Percentiles rank a stretch among this genome's conserved stretches.
Evolutionary conservation across 2,113 vertebrate species (phyloP).

Genomic region (Pristiophorus japonicus): DNA sequence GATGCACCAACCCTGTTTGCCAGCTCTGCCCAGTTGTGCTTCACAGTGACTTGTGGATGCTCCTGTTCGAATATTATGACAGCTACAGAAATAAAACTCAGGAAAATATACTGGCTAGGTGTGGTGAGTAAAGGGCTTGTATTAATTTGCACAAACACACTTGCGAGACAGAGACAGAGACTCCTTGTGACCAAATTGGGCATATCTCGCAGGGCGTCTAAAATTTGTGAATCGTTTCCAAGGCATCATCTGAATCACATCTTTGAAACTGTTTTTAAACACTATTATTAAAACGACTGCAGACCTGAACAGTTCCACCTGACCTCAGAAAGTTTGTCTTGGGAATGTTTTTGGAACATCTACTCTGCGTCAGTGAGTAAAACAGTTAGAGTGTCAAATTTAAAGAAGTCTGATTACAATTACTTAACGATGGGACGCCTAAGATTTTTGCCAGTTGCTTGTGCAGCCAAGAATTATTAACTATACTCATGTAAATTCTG

Average conservation of each 20-base stretch:
- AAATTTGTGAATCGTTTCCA: not conserved
- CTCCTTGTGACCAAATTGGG: not conserved
- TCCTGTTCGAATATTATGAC: not conserved
- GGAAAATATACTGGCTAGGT: not conserved
- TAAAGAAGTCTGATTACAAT: not conserved
- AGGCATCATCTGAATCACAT: not conserved
- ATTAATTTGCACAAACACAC: not conserved
- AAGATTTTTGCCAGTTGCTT: not conserved
- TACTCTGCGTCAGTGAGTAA: not conserved
- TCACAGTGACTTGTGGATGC: not conserved
- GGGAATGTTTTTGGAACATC: not conserved
- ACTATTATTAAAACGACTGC: not conserved
- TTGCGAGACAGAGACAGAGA: not conserved
- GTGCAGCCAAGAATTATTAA: not conserved
- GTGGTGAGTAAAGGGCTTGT: not conserved
- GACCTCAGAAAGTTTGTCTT: not conserved
- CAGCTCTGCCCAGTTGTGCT: not conserved
- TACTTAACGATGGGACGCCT: not conserved
- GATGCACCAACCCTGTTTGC: not conserved
- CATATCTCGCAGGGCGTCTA: not conserved
- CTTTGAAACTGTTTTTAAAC: not conserved
- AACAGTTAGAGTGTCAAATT: not conserved
- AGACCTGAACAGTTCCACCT: not conserved
- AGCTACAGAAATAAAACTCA: not conserved
- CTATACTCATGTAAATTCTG: not conserved